Evolutionary conservation across 2,113 vertebrate species (phyloP).

Genomic region (Rana temporaria): DNA sequence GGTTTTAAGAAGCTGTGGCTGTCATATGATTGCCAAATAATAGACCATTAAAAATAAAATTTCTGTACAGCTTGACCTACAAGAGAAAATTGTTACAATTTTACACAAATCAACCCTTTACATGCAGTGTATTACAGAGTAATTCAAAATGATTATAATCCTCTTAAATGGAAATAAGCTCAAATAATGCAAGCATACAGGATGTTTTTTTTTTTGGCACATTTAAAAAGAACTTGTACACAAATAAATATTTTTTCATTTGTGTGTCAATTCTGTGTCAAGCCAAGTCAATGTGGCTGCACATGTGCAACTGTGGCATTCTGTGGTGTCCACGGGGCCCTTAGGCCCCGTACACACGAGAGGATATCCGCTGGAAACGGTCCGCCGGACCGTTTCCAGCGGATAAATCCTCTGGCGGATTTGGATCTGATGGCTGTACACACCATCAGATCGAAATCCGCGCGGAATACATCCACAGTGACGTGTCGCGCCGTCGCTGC

Average conservation of each 20-base stretch:
- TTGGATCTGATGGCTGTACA: too few relatives aligned
- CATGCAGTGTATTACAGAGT: not conserved
- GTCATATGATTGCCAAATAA: conserved; percentile 16
- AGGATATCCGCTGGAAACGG: too few relatives aligned
- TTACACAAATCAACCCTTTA: not conserved
- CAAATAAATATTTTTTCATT: not conserved
- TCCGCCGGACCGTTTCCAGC: too few relatives aligned
- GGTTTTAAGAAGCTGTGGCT: not conserved
- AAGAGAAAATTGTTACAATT: not conserved
- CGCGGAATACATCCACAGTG: too few relatives aligned
- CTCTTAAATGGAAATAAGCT: not conserved
- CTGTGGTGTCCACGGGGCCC: too few relatives aligned
- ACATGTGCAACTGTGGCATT: too few relatives aligned
- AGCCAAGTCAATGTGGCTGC: too few relatives aligned
- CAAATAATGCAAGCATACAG: not conserved
- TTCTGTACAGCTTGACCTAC: conserved; percentile 6
- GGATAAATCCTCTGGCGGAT: too few relatives aligned
- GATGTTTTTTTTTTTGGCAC: not conserved
- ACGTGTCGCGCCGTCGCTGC: too few relatives aligned
- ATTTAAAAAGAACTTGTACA: not conserved
- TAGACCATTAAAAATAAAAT: conserved; percentile 27
- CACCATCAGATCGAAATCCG: too few relatives aligned
- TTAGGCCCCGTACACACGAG: too few relatives aligned
- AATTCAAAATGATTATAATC: not conserved
- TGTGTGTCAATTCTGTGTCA: not conserved